These are phyloP conservation scores for Elanoides forficatus DNA, from an alignment of 2,113 vertebrate species.

Conservation along the genomic window DNA sequence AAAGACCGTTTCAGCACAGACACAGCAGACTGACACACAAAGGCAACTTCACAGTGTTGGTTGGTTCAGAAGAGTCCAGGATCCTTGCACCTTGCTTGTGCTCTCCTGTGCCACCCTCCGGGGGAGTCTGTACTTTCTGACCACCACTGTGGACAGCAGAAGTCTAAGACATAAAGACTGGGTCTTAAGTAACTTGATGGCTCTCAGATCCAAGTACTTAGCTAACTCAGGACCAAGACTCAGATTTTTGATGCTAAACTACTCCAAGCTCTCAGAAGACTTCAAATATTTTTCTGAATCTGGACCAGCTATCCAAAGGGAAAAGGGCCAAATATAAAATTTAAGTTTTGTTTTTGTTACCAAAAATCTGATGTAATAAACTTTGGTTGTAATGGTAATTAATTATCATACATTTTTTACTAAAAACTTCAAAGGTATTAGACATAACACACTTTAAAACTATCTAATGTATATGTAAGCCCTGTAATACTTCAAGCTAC, in stretches of 20 bases:
- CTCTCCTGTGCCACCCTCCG: background rate
- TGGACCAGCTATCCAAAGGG: background rate
- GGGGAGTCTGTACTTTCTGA: background rate
- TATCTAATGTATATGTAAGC: background rate
- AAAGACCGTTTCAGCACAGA: background rate
- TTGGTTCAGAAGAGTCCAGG: background rate
- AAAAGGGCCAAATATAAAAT: background rate
- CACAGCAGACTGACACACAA: background rate
- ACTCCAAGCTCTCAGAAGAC: background rate
- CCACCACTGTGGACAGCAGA: background rate
- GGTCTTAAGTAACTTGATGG: background rate
- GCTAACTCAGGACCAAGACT: background rate
- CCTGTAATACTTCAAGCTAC: background rate
- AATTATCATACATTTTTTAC: background rate
- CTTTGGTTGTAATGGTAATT: background rate
- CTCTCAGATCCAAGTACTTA: background rate
- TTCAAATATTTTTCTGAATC: background rate
- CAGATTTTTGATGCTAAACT: background rate
- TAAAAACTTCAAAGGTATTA: background rate
- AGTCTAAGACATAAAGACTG: background rate
- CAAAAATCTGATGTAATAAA: background rate
- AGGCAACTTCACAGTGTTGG: no score
- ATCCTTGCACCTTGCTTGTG: background rate
- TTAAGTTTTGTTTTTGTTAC: background rate
- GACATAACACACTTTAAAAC: background rate